Percentiles rank a stretch among this genome's conserved stretches.
phyloP scores from a whole-genome alignment of 1,140 invertebrate genomes.

The Solenopsis invicta region DNA sequence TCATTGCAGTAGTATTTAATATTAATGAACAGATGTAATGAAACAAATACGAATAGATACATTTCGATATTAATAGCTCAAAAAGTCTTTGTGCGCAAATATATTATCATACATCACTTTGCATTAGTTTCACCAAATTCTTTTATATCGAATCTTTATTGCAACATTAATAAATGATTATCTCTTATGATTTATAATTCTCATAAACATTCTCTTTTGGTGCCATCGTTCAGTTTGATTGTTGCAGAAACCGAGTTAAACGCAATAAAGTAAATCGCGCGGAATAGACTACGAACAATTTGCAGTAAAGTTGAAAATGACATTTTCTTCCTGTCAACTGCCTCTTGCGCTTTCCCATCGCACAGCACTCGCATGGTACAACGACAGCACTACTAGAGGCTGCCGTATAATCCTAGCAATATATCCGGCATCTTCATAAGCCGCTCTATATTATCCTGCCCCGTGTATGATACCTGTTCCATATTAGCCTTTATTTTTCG shows the following conservation, averaged over 20 bases:
- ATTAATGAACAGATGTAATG: not conserved
- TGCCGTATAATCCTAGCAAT: slow-evolving; percentile 36
- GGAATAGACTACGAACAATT: slow-evolving; percentile 24
- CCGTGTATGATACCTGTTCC: slow-evolving; percentile 48
- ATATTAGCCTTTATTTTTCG: slow-evolving; percentile 67
- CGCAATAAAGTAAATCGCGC: not conserved
- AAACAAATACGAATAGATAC: no score
- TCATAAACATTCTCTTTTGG: not conserved
- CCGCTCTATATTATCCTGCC: slow-evolving; percentile 50
- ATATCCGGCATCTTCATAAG: slow-evolving; percentile 62
- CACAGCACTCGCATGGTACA: not conserved
- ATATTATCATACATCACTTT: not conserved
- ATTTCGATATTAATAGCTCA: not conserved
- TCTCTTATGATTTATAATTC: not conserved
- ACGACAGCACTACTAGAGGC: slow-evolving; percentile 25
- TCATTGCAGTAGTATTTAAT: not conserved
- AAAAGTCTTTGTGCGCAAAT: not conserved
- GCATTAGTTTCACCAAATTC: not conserved
- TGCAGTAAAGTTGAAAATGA: slow-evolving; percentile 39
- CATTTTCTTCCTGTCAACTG: not conserved
- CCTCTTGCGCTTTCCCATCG: slow-evolving; percentile 19
- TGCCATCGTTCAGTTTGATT: not conserved
- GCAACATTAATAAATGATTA: not conserved
- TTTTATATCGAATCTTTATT: not conserved
- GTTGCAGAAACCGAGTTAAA: not conserved